Evolutionary conservation across 2,797 vertebrate species (phyloP).

Genomic region (Malacoraja senta): DNA sequence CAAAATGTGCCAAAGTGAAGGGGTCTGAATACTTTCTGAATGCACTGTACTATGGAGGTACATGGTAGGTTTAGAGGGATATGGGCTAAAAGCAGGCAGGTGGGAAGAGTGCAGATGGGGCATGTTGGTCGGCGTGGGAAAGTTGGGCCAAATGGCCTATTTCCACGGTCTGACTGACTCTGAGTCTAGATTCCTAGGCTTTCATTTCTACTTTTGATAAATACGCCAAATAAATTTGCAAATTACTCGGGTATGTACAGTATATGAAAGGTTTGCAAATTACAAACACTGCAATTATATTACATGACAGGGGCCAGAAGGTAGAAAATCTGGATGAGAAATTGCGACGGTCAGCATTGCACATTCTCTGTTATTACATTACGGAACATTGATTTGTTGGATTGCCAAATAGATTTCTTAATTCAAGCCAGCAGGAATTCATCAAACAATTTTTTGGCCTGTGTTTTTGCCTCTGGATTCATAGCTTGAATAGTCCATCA

Average conservation of each 20-base stretch:
- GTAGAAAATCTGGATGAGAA: background rate
- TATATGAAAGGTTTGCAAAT: background rate
- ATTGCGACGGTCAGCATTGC: too few species aligned
- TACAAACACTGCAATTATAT: background rate
- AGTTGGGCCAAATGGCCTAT: too few species aligned
- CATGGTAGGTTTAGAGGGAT: too few species aligned
- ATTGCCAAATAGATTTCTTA: background rate
- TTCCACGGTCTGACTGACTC: too few species aligned
- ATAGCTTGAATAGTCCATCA: background rate
- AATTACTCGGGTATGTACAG: background rate
- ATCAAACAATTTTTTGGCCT: background rate
- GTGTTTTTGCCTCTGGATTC: background rate
- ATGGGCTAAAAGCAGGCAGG: too few species aligned
- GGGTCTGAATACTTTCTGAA: too few species aligned
- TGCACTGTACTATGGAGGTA: too few species aligned
- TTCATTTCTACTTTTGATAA: background rate
- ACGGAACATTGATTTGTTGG: background rate
- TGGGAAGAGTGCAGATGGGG: too few species aligned
- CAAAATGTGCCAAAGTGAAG: too few species aligned
- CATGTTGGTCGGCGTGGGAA: too few species aligned
- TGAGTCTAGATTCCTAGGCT: background rate
- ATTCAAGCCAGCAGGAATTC: background rate
- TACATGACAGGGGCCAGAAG: background rate
- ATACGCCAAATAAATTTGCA: background rate
- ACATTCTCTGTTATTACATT: background rate